These are phyloP conservation scores for Nomia melanderi DNA, from an alignment of 1,140 invertebrate genomes.

Conservation along the genomic window DNA sequence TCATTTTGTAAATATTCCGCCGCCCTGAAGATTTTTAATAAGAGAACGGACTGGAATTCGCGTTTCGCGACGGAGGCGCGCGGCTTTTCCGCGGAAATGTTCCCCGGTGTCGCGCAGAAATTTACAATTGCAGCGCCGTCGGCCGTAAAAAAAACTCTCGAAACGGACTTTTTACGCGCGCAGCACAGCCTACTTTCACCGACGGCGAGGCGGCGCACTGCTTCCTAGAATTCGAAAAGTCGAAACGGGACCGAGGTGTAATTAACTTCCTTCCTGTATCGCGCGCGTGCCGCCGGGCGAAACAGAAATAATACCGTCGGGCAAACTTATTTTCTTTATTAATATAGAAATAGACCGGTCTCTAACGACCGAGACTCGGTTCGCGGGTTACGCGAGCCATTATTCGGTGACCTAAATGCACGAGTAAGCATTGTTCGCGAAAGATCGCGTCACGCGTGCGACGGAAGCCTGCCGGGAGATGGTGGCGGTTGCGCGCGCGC, in stretches of 20 bases:
- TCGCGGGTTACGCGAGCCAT: background rate
- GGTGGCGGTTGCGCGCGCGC: too few relatives aligned
- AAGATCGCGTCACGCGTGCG: background rate
- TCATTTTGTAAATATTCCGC: too few relatives aligned
- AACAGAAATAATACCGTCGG: conserved; percentile 32
- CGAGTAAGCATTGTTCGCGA: background rate
- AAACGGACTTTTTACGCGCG: conserved; percentile 3
- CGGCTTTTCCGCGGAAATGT: background rate
- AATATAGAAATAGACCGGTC: conserved; percentile 14
- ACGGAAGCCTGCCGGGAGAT: background rate
- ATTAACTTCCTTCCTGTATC: conserved; percentile 43
- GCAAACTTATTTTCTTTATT: conserved; percentile 36
- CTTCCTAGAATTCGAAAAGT: conserved; percentile 27
- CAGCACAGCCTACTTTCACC: conserved; percentile 18
- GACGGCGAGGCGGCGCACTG: background rate
- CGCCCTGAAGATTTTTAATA: too few relatives aligned
- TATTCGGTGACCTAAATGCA: conserved; percentile 38
- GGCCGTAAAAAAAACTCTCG: background rate
- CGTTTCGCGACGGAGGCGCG: background rate
- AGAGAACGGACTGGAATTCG: background rate
- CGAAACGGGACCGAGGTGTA: conserved; percentile 43
- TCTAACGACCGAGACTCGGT: conserved; percentile 16
- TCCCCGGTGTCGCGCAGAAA: background rate
- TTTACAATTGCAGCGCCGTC: background rate
- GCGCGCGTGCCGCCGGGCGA: conserved; percentile 24